Evolutionary conservation across 2,797 vertebrate genomes (phyloP), one percentile per base, ranked within the genome.

Genomic region (Gymnothorax reevesii): DNA sequence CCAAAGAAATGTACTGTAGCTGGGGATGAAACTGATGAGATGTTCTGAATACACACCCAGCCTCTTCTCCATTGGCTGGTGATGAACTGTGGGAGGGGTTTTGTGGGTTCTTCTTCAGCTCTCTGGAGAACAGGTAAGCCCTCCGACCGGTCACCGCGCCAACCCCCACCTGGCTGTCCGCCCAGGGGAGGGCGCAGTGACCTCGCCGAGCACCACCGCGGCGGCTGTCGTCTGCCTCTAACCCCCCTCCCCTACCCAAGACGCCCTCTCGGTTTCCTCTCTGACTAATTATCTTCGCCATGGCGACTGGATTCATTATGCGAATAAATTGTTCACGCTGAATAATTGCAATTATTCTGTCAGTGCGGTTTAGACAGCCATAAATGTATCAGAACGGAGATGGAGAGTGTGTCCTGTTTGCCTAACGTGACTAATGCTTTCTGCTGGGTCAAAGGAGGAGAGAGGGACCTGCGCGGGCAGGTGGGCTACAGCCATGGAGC

Each of bases 261-360:
- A 73, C 57, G 69, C 84, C 54, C 71, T 79, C 84, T 77, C 57
- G 69, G 54, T 54, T 77, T 85, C 71, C 57, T 77, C 71, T 33
- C 84, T 75, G 69, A 77, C 69, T 85, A 85, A 85, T 85, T 85
- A 85, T 85, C 84, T 85, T 85, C 55, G 25, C 71, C 71, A 75
- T 85, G 54, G 84, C 71, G 54, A 75, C 84, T 75, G 84, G 49
- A 75, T 85, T 85, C 84, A 85, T 85, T 85, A 85, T 77, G 69
- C 13, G 52, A 77, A 85, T 57, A 85, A 77, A 85, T 75, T 85
- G 69, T 77, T 85, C n/a, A 49, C 62, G 27, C 84, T 60, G 84
- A 85, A 85, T 85, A 77, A 85, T 85, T 85, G 59, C 27, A 75
- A 85, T 85, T 77, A 49, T 85, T 85, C 84, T 75, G 84, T 55